Evolutionary conservation across 2,113 vertebrate species (phyloP).

Genomic region (Gnathonemus echidnorhynchus): DNA sequence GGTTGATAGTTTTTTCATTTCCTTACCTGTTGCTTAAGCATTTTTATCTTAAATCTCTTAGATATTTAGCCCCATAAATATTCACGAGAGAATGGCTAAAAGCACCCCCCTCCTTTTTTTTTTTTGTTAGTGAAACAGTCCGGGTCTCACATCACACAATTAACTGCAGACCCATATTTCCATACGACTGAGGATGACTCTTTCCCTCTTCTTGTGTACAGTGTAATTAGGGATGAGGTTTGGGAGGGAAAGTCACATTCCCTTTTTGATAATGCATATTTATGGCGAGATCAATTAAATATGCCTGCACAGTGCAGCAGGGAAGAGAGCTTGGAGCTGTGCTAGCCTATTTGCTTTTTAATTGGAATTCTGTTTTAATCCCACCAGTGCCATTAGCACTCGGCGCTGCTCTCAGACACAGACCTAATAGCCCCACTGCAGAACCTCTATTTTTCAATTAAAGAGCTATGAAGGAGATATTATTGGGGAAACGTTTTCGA

Average conservation of each 20-base stretch:
- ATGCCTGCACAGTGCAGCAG: neutral
- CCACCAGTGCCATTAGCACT: conserved; percentile 11
- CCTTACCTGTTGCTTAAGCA: neutral
- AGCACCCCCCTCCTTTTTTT: neutral
- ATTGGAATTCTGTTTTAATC: conserved; percentile 26
- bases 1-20: neutral
- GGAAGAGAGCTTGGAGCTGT: neutral
- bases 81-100: neutral
- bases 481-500: neutral
- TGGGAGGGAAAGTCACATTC: neutral
- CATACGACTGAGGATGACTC: neutral
- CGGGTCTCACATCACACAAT: neutral
- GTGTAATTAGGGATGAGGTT: conserved; percentile 6
- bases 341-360: conserved; percentile 24
- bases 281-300: conserved; percentile 27
- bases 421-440: neutral
- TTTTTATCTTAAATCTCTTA: neutral
- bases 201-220: neutral
- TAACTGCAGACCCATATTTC: neutral
- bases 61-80: neutral
- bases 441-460: conserved; percentile 14
- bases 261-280: conserved; percentile 24
- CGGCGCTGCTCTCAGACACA: neutral
- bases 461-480: conserved; percentile 10
- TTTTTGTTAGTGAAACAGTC: neutral